A percentile compares a stretch with the other conserved stretches of the same genome.
phyloP scores from a whole-genome alignment of 2,888 invertebrate genomes.

The Danaus chrysippus region DNA sequence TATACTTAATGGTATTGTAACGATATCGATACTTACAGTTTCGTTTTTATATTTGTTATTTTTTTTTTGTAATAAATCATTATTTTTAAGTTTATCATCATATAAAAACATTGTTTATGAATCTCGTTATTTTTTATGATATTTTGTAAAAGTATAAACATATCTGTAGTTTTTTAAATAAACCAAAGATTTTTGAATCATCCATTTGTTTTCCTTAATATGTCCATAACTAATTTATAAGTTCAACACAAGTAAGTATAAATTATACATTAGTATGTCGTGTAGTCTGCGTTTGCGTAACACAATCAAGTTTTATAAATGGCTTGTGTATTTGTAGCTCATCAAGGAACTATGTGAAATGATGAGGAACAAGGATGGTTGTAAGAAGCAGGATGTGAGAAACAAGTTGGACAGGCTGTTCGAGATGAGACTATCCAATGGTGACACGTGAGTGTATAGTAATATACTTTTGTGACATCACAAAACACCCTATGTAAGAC shows the following conservation, averaged over 20 bases:
- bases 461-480: not conserved
- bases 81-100: not conserved
- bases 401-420: constrained; percentile 57
- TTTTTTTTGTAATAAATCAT: not conserved
- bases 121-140: too few species aligned
- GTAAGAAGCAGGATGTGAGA: constrained; percentile 50
- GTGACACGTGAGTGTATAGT: constrained; percentile 63
- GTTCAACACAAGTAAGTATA: not conserved
- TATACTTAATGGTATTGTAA: not conserved
- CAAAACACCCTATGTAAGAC: too few species aligned
- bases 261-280: not conserved
- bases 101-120: too few species aligned
- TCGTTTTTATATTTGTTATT: not conserved
- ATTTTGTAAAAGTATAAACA: too few species aligned
- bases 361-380: constrained; percentile 50
- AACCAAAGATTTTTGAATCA: too few species aligned
- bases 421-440: constrained; percentile 60
- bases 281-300: constrained; percentile 5
- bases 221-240: not conserved
- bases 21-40: too few species aligned
- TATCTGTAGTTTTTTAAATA: too few species aligned
- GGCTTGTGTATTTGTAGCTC: constrained; percentile 44
- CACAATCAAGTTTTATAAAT: constrained; percentile 15
- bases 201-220: too few species aligned
- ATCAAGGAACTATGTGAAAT: constrained; percentile 60